Evolutionary conservation across 2,888 invertebrate species (phyloP), one percentile per base, ranked within the genome.

Genomic region (Stenotaenia linearis): DNA sequence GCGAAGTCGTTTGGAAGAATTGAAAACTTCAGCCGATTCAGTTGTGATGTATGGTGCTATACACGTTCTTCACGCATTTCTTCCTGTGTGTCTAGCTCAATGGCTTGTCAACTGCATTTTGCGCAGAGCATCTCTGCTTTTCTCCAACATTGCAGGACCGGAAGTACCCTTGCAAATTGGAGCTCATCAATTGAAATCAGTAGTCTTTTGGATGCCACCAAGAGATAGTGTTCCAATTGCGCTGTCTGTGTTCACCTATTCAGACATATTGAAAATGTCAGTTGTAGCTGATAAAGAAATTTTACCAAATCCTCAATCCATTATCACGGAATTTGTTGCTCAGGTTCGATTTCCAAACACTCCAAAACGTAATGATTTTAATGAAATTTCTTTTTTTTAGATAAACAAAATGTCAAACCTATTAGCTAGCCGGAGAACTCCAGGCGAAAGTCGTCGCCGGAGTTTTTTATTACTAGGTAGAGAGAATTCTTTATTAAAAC

Each of bases 171-270:
- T 89, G 40, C 85, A 86, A 80, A 85, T 89, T 61, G 88, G 87
- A 56, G 87, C 78, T n/a, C 69, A 76, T 79, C 74, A 84, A 78
- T 83, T 86, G 25, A 85, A 85, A 82, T 83, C 84, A 69, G 84
- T 87, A 78, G 82, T 86, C 74, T 85, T 84, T 83, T 87, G 89
- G 85, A 85, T 88, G 82, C 88, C 89, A 1, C 87, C 88, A 5
- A 85, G 87, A 35, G 85, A 86, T 21, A 84, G 86, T 28, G 85
- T 88, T 75, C 87, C 88, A 9, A 84, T 89, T 32, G 86, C 88
- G 0, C 85, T 89, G 40, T 88, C 89, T 9, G 87, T 89, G 80
- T 86, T 89, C 82, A 88, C 88, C 50, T 89, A 89, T 83, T 87
- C 87, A 12, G 88, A 89, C 82, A 86, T 87, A 82, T 84, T 89